Base-by-base conservation (phyloP, 2,797 vertebrate species). In the Chloroceryle amazona region DNA sequence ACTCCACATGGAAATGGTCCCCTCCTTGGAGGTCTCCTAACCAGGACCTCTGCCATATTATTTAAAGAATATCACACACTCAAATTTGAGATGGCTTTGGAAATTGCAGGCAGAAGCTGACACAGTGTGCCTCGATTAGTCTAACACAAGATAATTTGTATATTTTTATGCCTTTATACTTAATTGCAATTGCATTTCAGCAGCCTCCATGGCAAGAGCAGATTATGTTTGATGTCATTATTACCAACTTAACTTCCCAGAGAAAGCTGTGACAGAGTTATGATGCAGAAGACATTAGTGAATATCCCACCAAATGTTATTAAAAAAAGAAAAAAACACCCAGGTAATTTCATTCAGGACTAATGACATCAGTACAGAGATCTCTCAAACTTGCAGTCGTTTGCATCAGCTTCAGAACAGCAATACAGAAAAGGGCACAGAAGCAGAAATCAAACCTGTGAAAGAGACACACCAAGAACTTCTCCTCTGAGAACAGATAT, bases 11-110 rank as follows among this genome's bases (percentile, higher is more conserved):
- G 81, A 92, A 96, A 85, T 35, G 41, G 57, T 74, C 68, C 60
- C 94, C 94, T 96, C 83, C 65, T 91, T 86, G 72, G 78, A 97
- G 74, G 62, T 85, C 57, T 90, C 68, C 84, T 86, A 87, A 82
- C 37, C 86, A 89, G 75, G 72, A 92, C 49, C 71, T 57, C 81
- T 85, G 72, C 42, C 65, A 29, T 42, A 76, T 70, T 60, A 74
- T 68, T 75, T 93, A 52, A 78, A 87, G 62, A 61, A 18, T 55
- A 76, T 78, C 33, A 71, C 35, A 65, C 1, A 0, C 22, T 78
- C 74, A 74, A 52, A 89, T 78, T 55, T 89, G 67, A 89, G 63
- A 61, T 44, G 28, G n/a, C 35, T 91, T 89, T 71, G 68, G 68
- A 90, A 94, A 93, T 46, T 67, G 37, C n/a, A 90, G 49, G 61